Percentiles rank a stretch among this genome's conserved stretches.
Evolutionary conservation across 2,113 vertebrate genomes (phyloP).

Genomic region (Passer montanus): DNA sequence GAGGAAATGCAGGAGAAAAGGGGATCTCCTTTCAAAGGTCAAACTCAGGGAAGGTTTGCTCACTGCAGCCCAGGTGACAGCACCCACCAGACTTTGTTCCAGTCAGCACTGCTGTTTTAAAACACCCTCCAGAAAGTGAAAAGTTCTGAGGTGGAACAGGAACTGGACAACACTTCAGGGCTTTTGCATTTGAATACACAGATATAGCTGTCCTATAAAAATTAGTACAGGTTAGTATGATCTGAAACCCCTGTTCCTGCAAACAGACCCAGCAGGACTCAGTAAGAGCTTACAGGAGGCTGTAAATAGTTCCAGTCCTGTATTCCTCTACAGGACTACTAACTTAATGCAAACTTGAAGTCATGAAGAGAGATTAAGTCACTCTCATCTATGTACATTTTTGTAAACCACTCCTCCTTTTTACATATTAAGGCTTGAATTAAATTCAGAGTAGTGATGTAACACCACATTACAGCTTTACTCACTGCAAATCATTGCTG

Average conservation of each 20-base stretch:
- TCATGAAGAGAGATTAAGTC: neutral
- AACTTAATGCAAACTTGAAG: neutral
- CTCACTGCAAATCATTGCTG: neutral
- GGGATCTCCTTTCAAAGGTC: neutral
- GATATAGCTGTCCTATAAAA: neutral
- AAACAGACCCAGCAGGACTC: accelerated
- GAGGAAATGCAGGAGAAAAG: neutral
- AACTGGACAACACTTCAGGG: neutral
- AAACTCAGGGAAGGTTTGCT: neutral
- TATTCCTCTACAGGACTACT: neutral
- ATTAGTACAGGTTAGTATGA: neutral
- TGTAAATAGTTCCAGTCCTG: neutral
- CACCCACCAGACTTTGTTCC: neutral
- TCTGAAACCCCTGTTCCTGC: neutral
- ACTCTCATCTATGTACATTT: neutral
- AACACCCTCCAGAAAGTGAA: neutral
- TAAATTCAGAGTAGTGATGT: neutral
- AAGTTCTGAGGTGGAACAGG: neutral
- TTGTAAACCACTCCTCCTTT: neutral
- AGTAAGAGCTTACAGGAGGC: accelerated
- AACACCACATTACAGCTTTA: neutral
- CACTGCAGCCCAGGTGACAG: neutral
- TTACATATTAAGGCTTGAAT: neutral
- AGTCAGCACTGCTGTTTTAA: neutral
- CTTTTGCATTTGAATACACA: neutral